Evolutionary conservation across 1,140 invertebrate species (phyloP).

Genomic region (Stenopsyche tienmushanensis): DNA sequence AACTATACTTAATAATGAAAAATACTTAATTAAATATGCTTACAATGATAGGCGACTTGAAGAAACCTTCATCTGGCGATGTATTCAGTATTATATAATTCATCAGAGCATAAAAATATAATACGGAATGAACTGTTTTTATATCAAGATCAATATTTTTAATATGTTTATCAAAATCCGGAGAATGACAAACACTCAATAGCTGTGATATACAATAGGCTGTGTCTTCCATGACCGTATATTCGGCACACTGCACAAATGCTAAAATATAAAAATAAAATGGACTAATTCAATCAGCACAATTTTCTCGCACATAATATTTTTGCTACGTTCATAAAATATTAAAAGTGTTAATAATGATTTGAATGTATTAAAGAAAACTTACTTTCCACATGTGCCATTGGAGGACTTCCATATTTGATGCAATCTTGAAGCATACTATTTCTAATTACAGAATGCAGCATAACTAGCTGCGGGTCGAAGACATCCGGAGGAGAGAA

Average conservation of each 20-base stretch:
- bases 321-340: neutral
- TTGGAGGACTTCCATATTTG: constrained; percentile 29
- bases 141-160: constrained; percentile 30
- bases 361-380: constrained; percentile 3
- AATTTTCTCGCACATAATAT: neutral
- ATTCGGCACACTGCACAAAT: constrained; percentile 31
- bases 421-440: constrained; percentile 34
- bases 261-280: constrained; percentile 21
- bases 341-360: too few species aligned
- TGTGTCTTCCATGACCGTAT: constrained; percentile 34
- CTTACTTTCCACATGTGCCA: constrained; percentile 22
- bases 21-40: constrained; percentile 3
- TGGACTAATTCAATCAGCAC: neutral
- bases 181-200: constrained; percentile 15
- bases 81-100: constrained; percentile 32
- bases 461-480: constrained; percentile 33
- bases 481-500: constrained; percentile 26
- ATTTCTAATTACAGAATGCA: constrained; percentile 35
- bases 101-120: constrained; percentile 36
- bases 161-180: constrained; percentile 15
- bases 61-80: constrained; percentile 33
- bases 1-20: constrained; percentile 8
- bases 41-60: constrained; percentile 20
- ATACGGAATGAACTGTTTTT: constrained; percentile 24
- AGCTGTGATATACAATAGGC: constrained; percentile 36